Conservation (phyloP, 2,888 invertebrate species). For the Ptilodon capucinus region DNA sequence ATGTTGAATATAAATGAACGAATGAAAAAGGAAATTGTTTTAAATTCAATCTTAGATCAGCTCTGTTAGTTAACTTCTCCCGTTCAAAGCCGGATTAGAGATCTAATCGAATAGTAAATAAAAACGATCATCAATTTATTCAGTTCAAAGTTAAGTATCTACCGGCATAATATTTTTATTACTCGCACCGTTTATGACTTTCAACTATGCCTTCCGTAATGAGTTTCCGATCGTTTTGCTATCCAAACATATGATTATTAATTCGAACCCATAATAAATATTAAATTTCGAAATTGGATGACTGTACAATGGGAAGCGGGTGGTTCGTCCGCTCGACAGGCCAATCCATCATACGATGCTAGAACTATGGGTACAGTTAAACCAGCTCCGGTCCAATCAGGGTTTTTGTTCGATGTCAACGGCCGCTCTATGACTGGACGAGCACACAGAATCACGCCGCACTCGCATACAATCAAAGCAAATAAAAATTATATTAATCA, state of each 20-base stretch:
- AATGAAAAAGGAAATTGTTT: too few relatives aligned
- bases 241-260: constrained; percentile 56
- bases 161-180: constrained; percentile 1
- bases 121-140: background rate
- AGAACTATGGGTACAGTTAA: constrained; percentile 59
- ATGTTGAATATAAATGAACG: too few relatives aligned
- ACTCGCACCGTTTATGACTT: constrained; percentile 26
- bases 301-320: constrained; percentile 46
- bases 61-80: background rate
- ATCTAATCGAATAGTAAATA: background rate
- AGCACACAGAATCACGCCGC: constrained; percentile 44
- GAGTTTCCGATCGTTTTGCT: constrained; percentile 42
- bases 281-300: constrained; percentile 62
- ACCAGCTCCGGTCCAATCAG: constrained; percentile 52
- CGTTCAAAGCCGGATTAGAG: background rate
- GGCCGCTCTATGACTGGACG: constrained; percentile 51
- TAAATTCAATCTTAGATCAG: background rate
- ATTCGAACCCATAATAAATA: constrained; percentile 56
- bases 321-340: constrained; percentile 45
- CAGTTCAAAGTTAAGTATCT: constrained; percentile 5
- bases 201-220: constrained; percentile 39
- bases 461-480: constrained; percentile 62
- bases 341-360: constrained; percentile 60
- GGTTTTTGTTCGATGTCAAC: constrained; percentile 65
- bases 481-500: constrained; percentile 73